A percentile compares a stretch with the other conserved stretches of the same genome.
Conservation (phyloP, 2,113 vertebrate genomes). For the Cephalopholis sonnerati region DNA sequence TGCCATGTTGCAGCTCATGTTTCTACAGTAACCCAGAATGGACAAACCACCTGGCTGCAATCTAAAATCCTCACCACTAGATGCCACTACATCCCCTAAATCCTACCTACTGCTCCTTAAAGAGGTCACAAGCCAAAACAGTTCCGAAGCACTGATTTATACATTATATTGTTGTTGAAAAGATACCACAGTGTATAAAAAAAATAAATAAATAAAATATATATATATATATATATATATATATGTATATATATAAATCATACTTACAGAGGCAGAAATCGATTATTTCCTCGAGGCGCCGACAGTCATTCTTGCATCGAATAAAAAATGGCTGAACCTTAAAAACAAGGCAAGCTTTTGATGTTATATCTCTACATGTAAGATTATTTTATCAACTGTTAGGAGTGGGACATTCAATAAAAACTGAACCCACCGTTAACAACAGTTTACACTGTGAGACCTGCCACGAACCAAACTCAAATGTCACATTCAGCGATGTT, state of each 20-base stretch:
- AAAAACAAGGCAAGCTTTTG: neutral
- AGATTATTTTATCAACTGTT: neutral
- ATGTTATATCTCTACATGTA: neutral
- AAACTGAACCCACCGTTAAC: slow-evolving; percentile 71
- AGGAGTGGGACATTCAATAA: neutral
- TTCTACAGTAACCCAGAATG: no score
- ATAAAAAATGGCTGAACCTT: slow-evolving; percentile 81
- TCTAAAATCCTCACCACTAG: no score
- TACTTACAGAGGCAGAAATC: slow-evolving; percentile 71
- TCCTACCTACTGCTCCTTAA: no score
- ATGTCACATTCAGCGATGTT: slow-evolving; percentile 70
- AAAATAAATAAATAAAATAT: no score
- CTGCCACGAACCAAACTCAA: slow-evolving; percentile 58
- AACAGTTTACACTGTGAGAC: slow-evolving; percentile 57
- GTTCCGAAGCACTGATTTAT: neutral
- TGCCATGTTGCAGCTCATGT: no score
- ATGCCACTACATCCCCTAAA: no score
- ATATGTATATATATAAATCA: neutral
- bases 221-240: no score
- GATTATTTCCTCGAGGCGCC: slow-evolving; percentile 13
- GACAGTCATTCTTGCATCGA: slow-evolving; percentile 74
- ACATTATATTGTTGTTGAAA: neutral
- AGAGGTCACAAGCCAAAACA: neutral
- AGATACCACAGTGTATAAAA: neutral
- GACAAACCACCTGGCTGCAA: no score